Conservation (phyloP, 1,140 invertebrate genomes). For the Drosophila orosa region DNA sequence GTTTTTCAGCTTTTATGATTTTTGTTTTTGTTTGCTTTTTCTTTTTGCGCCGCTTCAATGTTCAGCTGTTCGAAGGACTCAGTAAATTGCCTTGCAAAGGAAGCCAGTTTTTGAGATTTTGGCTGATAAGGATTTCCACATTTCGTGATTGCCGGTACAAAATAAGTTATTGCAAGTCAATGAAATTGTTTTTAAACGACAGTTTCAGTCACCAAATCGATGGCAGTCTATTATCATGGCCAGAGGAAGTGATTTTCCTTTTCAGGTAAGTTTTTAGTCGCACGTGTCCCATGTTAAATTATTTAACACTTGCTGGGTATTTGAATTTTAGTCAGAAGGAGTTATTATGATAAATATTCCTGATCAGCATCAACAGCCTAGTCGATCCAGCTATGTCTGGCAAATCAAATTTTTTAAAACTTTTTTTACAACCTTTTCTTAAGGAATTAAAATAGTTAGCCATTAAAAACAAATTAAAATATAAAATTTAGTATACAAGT, state of each 20-base stretch:
- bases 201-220: constrained; percentile 5
- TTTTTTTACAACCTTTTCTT: too few relatives aligned
- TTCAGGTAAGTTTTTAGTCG: not conserved
- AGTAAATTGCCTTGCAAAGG: constrained; percentile 54
- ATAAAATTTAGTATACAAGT: too few relatives aligned
- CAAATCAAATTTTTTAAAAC: too few relatives aligned
- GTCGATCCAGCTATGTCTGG: too few relatives aligned
- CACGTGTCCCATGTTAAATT: not conserved
- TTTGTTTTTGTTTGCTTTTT: constrained; percentile 17
- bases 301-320: too few relatives aligned
- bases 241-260: not conserved
- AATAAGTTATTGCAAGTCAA: constrained; percentile 31
- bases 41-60: constrained; percentile 39
- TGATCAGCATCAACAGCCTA: too few relatives aligned
- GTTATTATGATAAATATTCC: too few relatives aligned
- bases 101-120: constrained; percentile 44
- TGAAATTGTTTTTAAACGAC: constrained; percentile 13
- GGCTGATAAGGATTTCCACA: constrained; percentile 43
- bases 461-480: too few relatives aligned
- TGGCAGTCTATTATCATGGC: not conserved
- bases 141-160: constrained; percentile 23
- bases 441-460: too few relatives aligned
- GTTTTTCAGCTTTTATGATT: constrained; percentile 11
- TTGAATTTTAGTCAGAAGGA: too few relatives aligned
- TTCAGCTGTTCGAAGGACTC: constrained; percentile 50